Base-by-base conservation (phyloP, 2,113 vertebrate species). In the Montifringilla adamsi region DNA sequence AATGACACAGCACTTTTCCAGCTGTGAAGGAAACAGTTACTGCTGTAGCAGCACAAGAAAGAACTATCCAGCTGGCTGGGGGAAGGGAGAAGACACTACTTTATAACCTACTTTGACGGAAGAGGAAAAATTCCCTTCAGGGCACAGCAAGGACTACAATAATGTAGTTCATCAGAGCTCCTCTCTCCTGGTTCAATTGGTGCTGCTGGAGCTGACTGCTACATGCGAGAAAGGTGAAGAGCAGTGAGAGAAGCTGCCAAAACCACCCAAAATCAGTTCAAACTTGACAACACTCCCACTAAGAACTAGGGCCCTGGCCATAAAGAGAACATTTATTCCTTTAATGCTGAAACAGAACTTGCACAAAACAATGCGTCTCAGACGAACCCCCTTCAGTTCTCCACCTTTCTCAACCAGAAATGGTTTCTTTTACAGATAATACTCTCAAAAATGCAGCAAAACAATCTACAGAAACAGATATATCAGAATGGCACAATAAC, bases 1-100 rank as follows among this genome's bases (percentile, higher is more conserved):
- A 84, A 1, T 97, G 96, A 97, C 94, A 84, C 88, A 90, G 96
- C 95, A 31, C 43, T 97, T 97, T 67, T 49, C 90, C 95, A 94
- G 92, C 90, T 96, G 90, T 39, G 2, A 78, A 43, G 64, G 83
- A 92, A 94, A 88, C 1, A 56, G 68, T 70, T 18, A 5, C 55
- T 39, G 47, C 80, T 75, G 68, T 19, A 75, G 90, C 64, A 75
- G 88, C 72, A 84, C n/a, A 49, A 70, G 47, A 81, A 59, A 49
- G 79, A 87, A 72, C 35, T 88, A 68, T 41, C 75, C 95, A 94
- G 94, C 88, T 95, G 92, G 44, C 64, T 79, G 93, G 86, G 91
- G 93, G 93, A 88, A 91, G 72, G 87, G 78, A 60, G 55, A 93
- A 88, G 58, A 53, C 24, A 27, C 24, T 19, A 2, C 35, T 91